Percentiles rank a stretch among this genome's conserved stretches.
phyloP scores from a whole-genome alignment of 1,140 invertebrate genomes.

The Drosophila parabipectinata region DNA sequence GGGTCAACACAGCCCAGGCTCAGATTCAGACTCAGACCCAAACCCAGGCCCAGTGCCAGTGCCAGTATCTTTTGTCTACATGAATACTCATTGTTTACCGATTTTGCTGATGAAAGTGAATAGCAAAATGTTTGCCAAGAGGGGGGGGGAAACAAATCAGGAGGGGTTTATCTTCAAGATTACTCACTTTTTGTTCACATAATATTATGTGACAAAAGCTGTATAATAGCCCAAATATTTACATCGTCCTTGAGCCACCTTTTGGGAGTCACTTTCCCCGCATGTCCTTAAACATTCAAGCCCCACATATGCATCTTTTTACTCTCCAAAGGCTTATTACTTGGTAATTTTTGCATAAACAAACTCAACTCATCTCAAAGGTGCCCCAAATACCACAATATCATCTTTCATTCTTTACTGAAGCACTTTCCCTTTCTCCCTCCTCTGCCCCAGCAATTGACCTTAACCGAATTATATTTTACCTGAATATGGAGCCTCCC shows the following conservation, averaged over 20 bases:
- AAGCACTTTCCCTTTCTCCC: constrained; percentile 12
- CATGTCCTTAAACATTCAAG: constrained; percentile 10
- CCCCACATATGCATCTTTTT: constrained; percentile 28
- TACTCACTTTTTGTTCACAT: not conserved
- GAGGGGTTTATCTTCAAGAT: no score
- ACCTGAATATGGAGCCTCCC: constrained; percentile 12
- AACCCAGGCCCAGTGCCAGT: no score
- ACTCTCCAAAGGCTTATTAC: constrained; percentile 41
- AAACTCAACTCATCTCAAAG: not conserved
- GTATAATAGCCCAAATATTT: constrained; percentile 2
- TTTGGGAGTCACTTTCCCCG: not conserved
- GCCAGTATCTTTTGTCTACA: constrained; percentile 14
- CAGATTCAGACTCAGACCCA: not conserved
- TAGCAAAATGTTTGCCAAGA: not conserved
- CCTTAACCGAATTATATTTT: constrained; percentile 33
- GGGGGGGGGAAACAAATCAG: not conserved
- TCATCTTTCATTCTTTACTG: constrained; percentile 34
- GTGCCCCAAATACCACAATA: constrained; percentile 8
- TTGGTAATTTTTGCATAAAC: constrained; percentile 22
- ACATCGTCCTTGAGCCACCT: constrained; percentile 8
- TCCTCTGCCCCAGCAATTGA: constrained; percentile 7
- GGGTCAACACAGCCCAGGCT: constrained; percentile 17
- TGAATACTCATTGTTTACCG: constrained; percentile 15
- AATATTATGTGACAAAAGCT: not conserved
- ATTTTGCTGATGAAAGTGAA: constrained; percentile 1